These are phyloP conservation scores for Pelvicachromis taeniatus DNA, from an alignment of 2,113 vertebrate species.

Conservation along the genomic window DNA sequence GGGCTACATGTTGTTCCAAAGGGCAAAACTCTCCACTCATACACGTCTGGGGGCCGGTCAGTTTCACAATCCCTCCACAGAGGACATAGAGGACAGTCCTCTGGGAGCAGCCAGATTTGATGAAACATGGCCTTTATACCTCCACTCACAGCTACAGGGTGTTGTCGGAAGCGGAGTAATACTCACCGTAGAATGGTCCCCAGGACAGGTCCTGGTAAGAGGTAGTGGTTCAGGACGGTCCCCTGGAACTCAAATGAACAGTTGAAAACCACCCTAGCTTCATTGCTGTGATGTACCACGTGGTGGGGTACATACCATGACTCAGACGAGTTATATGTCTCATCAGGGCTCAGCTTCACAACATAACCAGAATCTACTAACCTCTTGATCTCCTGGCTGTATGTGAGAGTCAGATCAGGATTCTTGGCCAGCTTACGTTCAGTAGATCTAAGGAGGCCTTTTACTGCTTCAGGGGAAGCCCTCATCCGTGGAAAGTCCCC, in stretches of 20 bases:
- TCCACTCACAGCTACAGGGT: background rate
- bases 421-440: background rate
- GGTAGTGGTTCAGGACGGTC: accelerated
- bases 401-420: accelerated
- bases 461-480: background rate
- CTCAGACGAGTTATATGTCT: background rate
- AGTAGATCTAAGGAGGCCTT: background rate
- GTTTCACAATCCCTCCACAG: background rate
- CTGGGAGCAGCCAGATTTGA: background rate
- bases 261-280: background rate
- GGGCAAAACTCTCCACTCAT: background rate
- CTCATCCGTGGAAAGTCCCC: background rate
- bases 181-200: background rate
- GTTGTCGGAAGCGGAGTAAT: background rate
- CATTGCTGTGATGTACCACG: background rate
- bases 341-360: background rate
- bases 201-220: background rate
- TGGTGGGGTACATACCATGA: background rate
- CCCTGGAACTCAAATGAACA: accelerated
- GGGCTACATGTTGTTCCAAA: background rate
- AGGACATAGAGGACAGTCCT: background rate
- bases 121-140: background rate
- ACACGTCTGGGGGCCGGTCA: background rate
- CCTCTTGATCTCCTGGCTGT: background rate
- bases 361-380: background rate